These are phyloP conservation scores for Rotaria magnacalcarata DNA, from an alignment of 2,888 invertebrate species.

Conservation along the genomic window DNA sequence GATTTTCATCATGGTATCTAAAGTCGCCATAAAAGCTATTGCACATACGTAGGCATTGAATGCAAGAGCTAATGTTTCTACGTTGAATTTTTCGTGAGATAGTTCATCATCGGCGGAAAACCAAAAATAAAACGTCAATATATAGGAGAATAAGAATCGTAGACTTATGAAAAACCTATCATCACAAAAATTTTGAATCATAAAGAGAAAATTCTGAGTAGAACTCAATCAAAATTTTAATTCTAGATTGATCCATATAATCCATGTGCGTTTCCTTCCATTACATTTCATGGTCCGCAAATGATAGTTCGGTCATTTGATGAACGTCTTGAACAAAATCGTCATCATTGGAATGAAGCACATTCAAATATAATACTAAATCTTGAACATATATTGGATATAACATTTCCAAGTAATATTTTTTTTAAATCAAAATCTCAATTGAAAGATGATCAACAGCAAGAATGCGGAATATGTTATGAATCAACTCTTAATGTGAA, in stretches of 20 bases:
- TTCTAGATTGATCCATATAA: constrained; percentile 17
- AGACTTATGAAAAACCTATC: no score
- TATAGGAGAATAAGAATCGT: no score
- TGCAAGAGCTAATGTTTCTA: no score
- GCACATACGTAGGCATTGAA: no score
- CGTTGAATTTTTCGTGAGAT: no score
- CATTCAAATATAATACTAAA: neutral
- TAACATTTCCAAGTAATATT: constrained; percentile 20
- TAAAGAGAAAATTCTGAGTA: no score
- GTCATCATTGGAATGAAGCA: constrained; percentile 4
- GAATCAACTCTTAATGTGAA: neutral
- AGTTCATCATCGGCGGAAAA: no score
- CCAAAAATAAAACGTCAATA: no score
- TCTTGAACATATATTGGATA: neutral
- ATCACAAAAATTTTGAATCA: no score
- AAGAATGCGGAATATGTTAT: constrained; percentile 33
- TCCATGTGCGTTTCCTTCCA: neutral
- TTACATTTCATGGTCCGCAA: neutral
- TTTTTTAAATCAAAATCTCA: neutral
- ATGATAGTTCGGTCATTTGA: neutral
- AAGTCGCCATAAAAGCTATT: no score
- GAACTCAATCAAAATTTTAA: neutral
- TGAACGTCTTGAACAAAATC: neutral
- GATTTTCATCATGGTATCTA: no score
- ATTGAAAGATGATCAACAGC: neutral